phyloP scores from a whole-genome alignment of 2,797 vertebrate genomes.

The Aldrovandia affinis region DNA sequence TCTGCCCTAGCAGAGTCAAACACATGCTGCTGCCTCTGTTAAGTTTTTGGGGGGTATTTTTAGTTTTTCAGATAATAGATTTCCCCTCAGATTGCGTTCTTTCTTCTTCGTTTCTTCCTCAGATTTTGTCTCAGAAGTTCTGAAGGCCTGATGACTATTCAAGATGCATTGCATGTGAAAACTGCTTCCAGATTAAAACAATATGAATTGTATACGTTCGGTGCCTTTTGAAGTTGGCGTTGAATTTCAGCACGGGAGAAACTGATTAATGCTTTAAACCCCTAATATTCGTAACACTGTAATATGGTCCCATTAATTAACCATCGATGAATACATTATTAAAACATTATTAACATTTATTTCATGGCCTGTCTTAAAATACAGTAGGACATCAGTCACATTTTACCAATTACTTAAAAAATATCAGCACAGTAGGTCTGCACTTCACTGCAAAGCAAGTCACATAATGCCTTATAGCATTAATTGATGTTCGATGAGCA shows the following conservation, averaged over 20 bases:
- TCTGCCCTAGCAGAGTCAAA: no score
- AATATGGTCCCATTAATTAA: slow-evolving; percentile 13
- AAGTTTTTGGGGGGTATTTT: no score
- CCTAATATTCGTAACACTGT: neutral
- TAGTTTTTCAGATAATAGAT: no score
- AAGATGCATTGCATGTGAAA: neutral
- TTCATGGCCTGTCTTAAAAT: neutral
- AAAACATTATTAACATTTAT: neutral
- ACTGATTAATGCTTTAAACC: neutral
- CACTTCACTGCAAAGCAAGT: neutral
- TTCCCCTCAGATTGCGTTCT: no score
- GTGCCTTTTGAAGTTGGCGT: neutral
- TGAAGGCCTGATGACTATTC: neutral
- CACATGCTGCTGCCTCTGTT: no score
- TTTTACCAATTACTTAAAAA: neutral
- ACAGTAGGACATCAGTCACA: neutral
- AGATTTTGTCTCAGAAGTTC: no score
- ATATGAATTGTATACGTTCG: neutral
- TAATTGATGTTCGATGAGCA: neutral
- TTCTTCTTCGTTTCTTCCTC: no score
- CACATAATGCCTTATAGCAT: no score
- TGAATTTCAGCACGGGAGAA: neutral
- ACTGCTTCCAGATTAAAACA: neutral
- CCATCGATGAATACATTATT: neutral
- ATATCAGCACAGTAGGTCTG: neutral